Conservation (phyloP, 2,797 vertebrate genomes). For the Neoniphon sammara region DNA sequence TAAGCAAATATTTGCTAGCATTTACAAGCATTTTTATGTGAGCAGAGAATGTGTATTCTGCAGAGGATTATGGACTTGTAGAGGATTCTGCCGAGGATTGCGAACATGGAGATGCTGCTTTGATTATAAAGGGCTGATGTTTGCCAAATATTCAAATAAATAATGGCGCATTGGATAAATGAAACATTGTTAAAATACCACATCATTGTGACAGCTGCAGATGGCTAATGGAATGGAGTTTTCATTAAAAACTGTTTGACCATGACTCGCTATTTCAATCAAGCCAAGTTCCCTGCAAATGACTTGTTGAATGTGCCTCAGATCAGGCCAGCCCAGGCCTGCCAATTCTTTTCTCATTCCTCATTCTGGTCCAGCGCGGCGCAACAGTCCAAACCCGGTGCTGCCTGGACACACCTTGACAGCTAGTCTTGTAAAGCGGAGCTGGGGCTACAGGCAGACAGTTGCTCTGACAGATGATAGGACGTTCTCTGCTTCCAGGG, state of each 20-base stretch:
- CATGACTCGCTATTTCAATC: constrained; percentile 49
- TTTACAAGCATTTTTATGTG: constrained; percentile 42
- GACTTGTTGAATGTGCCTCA: constrained; percentile 47
- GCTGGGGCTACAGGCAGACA: constrained; percentile 48
- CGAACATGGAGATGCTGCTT: constrained; percentile 27
- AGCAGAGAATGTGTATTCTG: constrained; percentile 12
- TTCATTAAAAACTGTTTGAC: constrained; percentile 58
- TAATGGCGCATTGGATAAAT: constrained; percentile 48
- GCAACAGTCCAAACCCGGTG: not conserved
- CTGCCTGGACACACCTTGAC: constrained; percentile 57
- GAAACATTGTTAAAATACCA: constrained; percentile 42
- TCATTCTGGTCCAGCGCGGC: constrained; percentile 36
- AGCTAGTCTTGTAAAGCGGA: constrained; percentile 42
- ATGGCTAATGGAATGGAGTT: constrained; percentile 60
- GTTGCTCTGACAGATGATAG: constrained; percentile 57
- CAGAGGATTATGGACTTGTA: constrained; percentile 32
- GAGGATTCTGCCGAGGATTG: constrained; percentile 16
- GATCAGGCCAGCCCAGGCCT: constrained; percentile 29
- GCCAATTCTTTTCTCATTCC: constrained; percentile 14
- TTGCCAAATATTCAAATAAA: constrained; percentile 48
- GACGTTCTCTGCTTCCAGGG: constrained; percentile 40
- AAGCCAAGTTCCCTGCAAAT: constrained; percentile 49
- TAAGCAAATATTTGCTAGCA: not conserved
- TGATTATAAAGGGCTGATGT: constrained; percentile 32
- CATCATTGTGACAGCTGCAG: constrained; percentile 44